phyloP scores from a whole-genome alignment of 2,888 invertebrate species.

The Paralinhomoeus sp. region DNA sequence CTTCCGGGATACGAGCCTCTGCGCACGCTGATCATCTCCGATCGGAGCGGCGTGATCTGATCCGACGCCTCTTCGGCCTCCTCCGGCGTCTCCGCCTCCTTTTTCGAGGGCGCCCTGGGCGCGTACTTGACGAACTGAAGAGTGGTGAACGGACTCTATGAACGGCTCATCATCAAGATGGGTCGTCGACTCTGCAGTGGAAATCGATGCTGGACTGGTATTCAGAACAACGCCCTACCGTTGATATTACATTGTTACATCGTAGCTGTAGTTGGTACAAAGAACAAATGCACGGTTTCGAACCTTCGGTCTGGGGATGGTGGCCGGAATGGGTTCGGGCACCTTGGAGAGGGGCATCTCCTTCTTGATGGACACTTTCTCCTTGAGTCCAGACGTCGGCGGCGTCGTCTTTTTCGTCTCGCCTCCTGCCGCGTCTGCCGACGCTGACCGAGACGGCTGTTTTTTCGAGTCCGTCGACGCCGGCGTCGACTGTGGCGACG shows the following conservation, averaged over 20 bases:
- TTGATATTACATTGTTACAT: constrained; percentile 1
- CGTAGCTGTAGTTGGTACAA: no score
- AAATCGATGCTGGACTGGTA: no score
- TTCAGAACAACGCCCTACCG: no score
- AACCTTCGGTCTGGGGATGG: constrained; percentile 22
- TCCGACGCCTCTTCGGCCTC: constrained; percentile 17
- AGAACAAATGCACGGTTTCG: no score
- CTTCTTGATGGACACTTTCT: constrained; percentile 3
- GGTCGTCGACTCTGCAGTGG: no score
- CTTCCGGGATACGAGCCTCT: background rate
- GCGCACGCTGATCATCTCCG: constrained; percentile 3
- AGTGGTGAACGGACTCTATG: no score
- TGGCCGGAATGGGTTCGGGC: constrained; percentile 10
- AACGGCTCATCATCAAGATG: no score
- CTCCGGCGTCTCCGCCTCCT: constrained; percentile 11
- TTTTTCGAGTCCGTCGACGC: background rate
- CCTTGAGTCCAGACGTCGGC: background rate
- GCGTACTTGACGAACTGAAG: constrained; percentile 3
- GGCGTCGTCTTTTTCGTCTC: no score
- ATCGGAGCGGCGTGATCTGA: constrained; percentile 13
- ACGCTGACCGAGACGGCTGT: no score
- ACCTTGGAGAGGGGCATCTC: constrained; percentile 3
- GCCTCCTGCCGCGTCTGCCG: no score
- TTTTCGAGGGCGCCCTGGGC: constrained; percentile 5
- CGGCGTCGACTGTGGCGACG: background rate